Base-by-base conservation (phyloP, 2,888 invertebrate species). In the Pseudolycoriella hygida region DNA sequence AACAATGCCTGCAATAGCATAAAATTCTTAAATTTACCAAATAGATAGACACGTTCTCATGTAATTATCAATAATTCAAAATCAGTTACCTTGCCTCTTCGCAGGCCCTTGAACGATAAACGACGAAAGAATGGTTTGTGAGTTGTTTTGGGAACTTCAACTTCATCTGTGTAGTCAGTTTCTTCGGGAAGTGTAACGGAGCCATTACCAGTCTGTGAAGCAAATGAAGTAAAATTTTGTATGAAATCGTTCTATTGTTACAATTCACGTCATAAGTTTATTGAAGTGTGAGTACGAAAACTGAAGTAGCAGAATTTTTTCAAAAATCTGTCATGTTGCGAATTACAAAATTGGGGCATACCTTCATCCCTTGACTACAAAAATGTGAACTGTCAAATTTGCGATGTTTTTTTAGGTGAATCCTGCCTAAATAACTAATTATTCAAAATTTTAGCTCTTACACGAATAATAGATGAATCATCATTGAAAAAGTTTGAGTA, bases 81-180 rank as follows among this genome's bases (percentile, higher is more conserved):
- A 39, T 30, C 5, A 39, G 8, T 40, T 75, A 53, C 83, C 80
- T 76, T 83, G 60, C 84, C 81, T 57, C 77, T 80, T 48, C 85
- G 79, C 44, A 90, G 67, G 48, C 87, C 87, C 61, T 89, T 89
- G 55, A 93, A 87, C 18, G 92, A 92, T 50, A 93, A 71, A 53
- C 90, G 72, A 54, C 87, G 71, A 58, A 86, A 82, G 61, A 90
- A 87, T 2, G 86, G 82, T 60, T 86, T 86, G 54, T 82, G 84
- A 52, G 75, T 77, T 44, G 80, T 74, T 65, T 84, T 85, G 0
- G 86, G 83, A 1, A 85, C 83, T 44, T 80, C 77, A 4, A 79
- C 75, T 53, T 86, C 86, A 56, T 86, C 85, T 0, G 81, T 79
- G 54, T 78, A 76, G 56, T 80, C 81, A 53, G 77, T 69, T 53